These are phyloP conservation scores for Dorcus hopei DNA, from an alignment of 2,888 invertebrate species.

Conservation along the genomic window DNA sequence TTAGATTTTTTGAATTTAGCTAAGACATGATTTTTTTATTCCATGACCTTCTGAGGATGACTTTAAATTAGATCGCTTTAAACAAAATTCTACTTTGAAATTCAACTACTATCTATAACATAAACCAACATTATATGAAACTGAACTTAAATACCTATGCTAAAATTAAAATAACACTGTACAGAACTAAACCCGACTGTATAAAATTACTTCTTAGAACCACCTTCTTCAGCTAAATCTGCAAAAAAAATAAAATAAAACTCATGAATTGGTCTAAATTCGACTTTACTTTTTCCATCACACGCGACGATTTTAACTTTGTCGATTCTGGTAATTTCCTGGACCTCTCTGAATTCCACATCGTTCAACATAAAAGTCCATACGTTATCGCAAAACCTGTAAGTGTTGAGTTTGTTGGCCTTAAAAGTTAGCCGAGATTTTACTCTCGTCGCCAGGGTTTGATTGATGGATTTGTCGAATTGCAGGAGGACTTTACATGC, in stretches of 20 bases:
- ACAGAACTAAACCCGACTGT: too few species aligned
- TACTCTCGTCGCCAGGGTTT: slow-evolving; percentile 83
- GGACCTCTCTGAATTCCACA: slow-evolving; percentile 94
- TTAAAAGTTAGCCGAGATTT: slow-evolving; percentile 94
- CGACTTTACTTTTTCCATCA: slow-evolving; percentile 85
- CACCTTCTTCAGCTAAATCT: slow-evolving; percentile 44
- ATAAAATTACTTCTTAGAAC: slow-evolving; percentile 41
- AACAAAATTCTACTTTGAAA: too few species aligned
- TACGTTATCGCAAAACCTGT: slow-evolving; percentile 99
- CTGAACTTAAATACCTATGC: too few species aligned
- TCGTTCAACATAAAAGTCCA: slow-evolving; percentile 99
- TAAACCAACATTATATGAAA: too few species aligned
- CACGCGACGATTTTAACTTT: slow-evolving; percentile 98
- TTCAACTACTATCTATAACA: too few species aligned
- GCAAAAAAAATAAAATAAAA: slow-evolving; percentile 19
- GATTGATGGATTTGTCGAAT: slow-evolving; percentile 97
- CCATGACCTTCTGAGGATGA: too few species aligned
- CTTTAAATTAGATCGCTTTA: too few species aligned
- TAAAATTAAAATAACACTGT: too few species aligned
- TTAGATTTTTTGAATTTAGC: too few species aligned
- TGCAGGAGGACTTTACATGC: slow-evolving; percentile 92
- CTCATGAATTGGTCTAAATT: slow-evolving; percentile 14
- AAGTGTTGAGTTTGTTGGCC: slow-evolving; percentile 80
- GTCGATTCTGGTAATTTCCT: slow-evolving; percentile 87
- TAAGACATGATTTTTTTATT: too few species aligned